Percentiles rank a stretch among this genome's conserved stretches.
These are phyloP conservation scores for Parazoanthus darwini DNA, from an alignment of 92 coral and sea anemone species.

Conservation along the genomic window DNA sequence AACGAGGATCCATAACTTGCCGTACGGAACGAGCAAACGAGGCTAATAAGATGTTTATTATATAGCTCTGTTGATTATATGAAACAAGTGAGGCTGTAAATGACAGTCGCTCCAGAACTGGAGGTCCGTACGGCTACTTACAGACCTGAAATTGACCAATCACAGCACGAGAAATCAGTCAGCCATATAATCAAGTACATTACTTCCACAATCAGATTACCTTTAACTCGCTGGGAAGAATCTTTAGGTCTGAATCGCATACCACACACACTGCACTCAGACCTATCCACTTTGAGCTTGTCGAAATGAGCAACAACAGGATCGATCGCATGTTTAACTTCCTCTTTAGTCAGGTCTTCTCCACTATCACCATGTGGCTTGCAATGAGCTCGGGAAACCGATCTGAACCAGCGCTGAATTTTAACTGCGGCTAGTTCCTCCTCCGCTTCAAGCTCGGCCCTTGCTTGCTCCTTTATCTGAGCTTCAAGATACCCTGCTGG, in stretches of 20 bases:
- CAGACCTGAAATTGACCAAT: too few species aligned
- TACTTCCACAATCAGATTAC: background rate
- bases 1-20: too few species aligned
- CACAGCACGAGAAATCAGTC: too few species aligned
- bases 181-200: too few species aligned
- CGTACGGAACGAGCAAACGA: too few species aligned
- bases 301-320: constrained; percentile 50
- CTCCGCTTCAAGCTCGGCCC: constrained; percentile 42
- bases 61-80: too few species aligned
- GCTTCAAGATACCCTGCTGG: constrained; percentile 62
- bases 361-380: constrained; percentile 7
- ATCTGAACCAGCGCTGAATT: constrained; percentile 63
- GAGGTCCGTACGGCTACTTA: too few species aligned
- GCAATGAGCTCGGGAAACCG: background rate
- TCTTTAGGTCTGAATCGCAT: constrained; percentile 39
- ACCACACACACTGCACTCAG: constrained; percentile 71
- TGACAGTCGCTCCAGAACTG: too few species aligned
- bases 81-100: too few species aligned
- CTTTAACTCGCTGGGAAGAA: background rate
- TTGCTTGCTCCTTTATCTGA: constrained; percentile 52
- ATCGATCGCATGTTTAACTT: background rate
- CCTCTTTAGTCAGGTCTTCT: background rate
- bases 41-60: too few species aligned
- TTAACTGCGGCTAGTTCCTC: constrained; percentile 51
- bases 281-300: constrained; percentile 65